Evolutionary conservation across 2,888 invertebrate species (phyloP).

Genomic region (Xestia ashworthii): DNA sequence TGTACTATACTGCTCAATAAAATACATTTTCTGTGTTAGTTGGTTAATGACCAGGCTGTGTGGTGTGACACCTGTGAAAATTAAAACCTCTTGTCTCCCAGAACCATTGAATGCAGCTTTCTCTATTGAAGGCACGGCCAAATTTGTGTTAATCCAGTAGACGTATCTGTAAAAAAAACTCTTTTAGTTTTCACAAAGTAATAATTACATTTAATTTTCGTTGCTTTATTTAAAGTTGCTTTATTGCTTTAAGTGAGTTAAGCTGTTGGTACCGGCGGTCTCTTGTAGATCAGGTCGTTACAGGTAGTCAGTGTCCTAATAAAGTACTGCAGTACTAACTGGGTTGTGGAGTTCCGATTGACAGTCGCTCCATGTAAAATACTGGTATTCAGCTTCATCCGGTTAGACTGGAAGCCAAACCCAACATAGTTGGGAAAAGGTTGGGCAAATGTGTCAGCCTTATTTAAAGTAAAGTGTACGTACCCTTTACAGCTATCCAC

Average conservation of each 20-base stretch:
- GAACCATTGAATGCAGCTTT: slow-evolving; percentile 2
- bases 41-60: slow-evolving; percentile 4
- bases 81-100: background rate
- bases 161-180: background rate
- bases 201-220: background rate
- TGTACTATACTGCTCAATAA: background rate
- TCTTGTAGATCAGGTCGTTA: too few species aligned
- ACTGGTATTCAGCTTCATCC: too few species aligned
- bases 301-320: too few species aligned
- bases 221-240: background rate
- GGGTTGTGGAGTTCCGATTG: too few species aligned
- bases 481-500: slow-evolving; percentile 16
- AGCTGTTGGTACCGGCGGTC: too few species aligned
- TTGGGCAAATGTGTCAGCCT: too few species aligned
- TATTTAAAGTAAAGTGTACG: background rate
- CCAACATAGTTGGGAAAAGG: too few species aligned
- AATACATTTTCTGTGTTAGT: background rate
- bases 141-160: background rate
- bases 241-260: too few species aligned
- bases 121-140: background rate
- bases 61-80: background rate
- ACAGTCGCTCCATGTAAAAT: too few species aligned
- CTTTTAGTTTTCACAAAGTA: background rate
- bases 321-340: too few species aligned
- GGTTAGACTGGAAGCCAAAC: too few species aligned